phyloP scores from a whole-genome alignment of 2,113 vertebrate species.

The Sturnus vulgaris region DNA sequence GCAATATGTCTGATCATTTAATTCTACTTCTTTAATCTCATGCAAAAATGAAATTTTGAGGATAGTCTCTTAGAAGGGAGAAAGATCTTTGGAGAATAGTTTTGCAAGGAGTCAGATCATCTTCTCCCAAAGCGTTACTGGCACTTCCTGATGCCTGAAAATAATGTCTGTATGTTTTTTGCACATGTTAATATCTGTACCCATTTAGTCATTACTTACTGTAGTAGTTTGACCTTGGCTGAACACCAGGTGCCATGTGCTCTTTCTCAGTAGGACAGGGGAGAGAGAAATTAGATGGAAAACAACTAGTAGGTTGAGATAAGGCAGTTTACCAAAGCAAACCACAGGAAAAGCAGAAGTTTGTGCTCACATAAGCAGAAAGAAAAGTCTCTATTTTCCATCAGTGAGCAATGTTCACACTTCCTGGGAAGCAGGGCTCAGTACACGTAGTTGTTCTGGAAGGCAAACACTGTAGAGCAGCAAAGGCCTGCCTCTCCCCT shows the following conservation, averaged over 20 bases:
- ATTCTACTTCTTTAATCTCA: not conserved
- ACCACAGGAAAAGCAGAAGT: not conserved
- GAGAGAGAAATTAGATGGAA: not conserved
- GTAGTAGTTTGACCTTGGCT: not conserved
- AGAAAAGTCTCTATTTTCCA: too few relatives aligned
- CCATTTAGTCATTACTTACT: not conserved
- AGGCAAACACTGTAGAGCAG: not conserved
- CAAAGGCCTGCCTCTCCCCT: not conserved
- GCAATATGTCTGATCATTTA: not conserved
- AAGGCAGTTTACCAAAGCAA: not conserved
- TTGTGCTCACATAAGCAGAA: not conserved
- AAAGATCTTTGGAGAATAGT: not conserved
- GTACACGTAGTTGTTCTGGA: not conserved
- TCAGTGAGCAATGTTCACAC: accelerated
- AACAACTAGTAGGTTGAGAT: not conserved
- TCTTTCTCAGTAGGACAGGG: not conserved
- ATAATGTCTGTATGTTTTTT: not conserved
- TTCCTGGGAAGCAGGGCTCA: not conserved
- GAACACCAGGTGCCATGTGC: accelerated
- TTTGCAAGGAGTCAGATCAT: not conserved
- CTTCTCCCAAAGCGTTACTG: not conserved
- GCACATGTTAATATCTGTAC: not conserved
- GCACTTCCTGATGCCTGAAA: not conserved
- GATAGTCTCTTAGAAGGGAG: not conserved
- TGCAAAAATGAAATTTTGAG: not conserved